Conservation (phyloP, 53 echinoderm and acorn worm genomes). For the Mesocentrotus franciscanus region DNA sequence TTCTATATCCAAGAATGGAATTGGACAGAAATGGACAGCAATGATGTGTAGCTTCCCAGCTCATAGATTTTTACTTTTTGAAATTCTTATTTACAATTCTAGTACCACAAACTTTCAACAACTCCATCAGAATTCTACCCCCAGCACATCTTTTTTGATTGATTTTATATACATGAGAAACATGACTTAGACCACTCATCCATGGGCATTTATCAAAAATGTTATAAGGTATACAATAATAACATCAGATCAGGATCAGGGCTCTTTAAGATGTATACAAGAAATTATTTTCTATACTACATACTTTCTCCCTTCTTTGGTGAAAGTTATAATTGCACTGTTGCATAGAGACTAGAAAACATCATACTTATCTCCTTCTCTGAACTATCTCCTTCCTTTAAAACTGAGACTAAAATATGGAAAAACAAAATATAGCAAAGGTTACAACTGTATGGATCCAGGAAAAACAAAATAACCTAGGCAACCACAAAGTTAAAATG, state of each 20-base stretch:
- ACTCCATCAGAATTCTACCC: background rate
- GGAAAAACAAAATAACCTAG: background rate
- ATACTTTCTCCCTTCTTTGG: conserved; percentile 7
- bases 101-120: background rate
- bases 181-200: background rate
- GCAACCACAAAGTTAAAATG: background rate
- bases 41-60: background rate
- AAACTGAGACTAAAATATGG: background rate
- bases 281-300: background rate
- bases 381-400: background rate
- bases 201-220: background rate
- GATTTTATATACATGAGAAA: conserved; percentile 8
- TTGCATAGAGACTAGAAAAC: background rate
- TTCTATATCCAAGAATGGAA: background rate
- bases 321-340: conserved; percentile 31
- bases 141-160: background rate
- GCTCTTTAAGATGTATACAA: background rate
- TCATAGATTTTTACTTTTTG: background rate
- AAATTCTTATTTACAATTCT: background rate
- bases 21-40: background rate
- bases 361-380: no score
- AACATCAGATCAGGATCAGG: background rate
- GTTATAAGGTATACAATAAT: background rate
- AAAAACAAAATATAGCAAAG: background rate
- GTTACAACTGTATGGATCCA: background rate